Base-by-base conservation (phyloP, 2,797 vertebrate species). In the Manis crassicaudata region DNA sequence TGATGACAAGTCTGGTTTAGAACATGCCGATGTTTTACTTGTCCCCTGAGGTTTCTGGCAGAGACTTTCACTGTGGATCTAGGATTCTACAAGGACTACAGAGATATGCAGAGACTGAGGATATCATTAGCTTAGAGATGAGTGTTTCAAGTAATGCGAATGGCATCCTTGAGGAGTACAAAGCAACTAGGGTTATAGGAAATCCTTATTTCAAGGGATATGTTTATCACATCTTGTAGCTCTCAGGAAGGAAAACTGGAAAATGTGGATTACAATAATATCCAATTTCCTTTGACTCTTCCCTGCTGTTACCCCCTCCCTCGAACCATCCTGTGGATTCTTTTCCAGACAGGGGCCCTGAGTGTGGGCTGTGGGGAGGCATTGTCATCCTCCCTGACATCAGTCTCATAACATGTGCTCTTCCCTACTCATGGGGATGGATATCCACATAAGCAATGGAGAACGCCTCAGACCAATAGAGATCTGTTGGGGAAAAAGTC, bases 1-100 rank as follows among this genome's bases (percentile, higher is more conserved):
- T 17, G 75, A 43, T 83, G 82, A 79, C 20, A 84, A 17, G 21
- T 81, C 92, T 85, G 11, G 16, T 50, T 92, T 75, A 95, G 27
- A 96, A 76, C 20, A 40, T 88, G 27, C n/a, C 85, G 40, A 73
- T 32, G 43, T 95, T 94, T 97, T 85, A 89, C 73, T 75, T n/a
- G 76, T 56, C 35, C 27, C 35, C 40, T 92, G 65, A 79, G 75
- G 20, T 88, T 50, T 82, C 70, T 91, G 16, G 29, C 12, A 89
- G 62, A 80, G 23, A 50, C 35, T 56, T 95, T 96, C n/a, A 76
- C 9, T 92, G 37, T 93, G 21, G 72, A 17, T 80, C 46, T 96
- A 80, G 23, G 56, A 83, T 73, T 93, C 72, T 73, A 6, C 27
- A 80, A 87, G 50, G 52, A 77, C 32, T 46, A 32, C 87, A 52